These are phyloP conservation scores for Cerceris rybyensis DNA, from an alignment of 2,888 invertebrate species.

Conservation along the genomic window DNA sequence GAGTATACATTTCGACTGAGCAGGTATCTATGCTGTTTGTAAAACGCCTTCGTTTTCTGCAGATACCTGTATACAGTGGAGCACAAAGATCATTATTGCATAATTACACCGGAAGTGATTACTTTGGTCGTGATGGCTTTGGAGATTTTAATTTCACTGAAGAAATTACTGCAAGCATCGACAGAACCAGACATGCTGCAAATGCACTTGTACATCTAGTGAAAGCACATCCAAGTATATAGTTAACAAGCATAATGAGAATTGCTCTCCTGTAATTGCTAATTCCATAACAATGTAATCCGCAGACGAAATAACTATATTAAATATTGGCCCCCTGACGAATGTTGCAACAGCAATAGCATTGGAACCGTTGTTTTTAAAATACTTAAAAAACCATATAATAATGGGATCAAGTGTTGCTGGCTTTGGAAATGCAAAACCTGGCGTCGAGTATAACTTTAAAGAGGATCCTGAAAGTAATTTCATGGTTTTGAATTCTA, in stretches of 20 bases:
- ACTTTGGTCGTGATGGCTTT: conserved; percentile 83
- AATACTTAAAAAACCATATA: conserved; percentile 73
- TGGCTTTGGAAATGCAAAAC: conserved; percentile 76
- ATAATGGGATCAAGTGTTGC: conserved; percentile 78
- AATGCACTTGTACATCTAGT: conserved; percentile 80
- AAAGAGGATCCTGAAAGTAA: conserved; percentile 85
- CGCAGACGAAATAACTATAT: conserved; percentile 77
- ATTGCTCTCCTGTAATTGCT: background rate
- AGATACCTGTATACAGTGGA: conserved; percentile 83
- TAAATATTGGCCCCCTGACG: conserved; percentile 83
- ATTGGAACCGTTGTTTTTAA: conserved; percentile 77
- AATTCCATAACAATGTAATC: background rate
- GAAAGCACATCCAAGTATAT: conserved; percentile 72
- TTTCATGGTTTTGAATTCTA: conserved; percentile 82
- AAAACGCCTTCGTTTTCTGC: conserved; percentile 18
- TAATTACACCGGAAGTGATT: conserved; percentile 65
- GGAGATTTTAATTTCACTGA: conserved; percentile 81
- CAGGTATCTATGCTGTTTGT: background rate
- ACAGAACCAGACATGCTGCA: conserved; percentile 80
- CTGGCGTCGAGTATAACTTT: conserved; percentile 85
- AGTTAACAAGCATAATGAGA: background rate
- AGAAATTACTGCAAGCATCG: conserved; percentile 71
- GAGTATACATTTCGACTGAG: conserved; percentile 58
- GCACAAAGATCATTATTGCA: conserved; percentile 74
- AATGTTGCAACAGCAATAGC: conserved; percentile 83